A percentile compares a stretch with the other conserved stretches of the same genome.
Evolutionary conservation across 2,888 invertebrate genomes (phyloP).

Genomic region (Encarsia formosa): DNA sequence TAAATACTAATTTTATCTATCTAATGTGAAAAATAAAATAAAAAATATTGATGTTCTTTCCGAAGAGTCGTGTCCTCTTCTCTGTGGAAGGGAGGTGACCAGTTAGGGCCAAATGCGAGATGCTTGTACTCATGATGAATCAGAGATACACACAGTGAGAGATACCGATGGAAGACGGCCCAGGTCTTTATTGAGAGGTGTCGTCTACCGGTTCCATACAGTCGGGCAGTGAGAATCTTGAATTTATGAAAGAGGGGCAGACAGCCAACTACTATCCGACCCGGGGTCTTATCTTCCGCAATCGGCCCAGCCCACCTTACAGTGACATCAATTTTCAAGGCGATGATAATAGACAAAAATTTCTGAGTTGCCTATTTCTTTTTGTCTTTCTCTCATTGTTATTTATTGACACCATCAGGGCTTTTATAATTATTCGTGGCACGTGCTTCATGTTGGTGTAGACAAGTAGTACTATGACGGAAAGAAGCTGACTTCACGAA

Average conservation of each 20-base stretch:
- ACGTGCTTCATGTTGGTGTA: too few relatives aligned
- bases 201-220: constrained; percentile 42
- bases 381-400: constrained; percentile 1
- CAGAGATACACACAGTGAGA: constrained; percentile 28
- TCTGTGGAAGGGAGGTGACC: constrained; percentile 48
- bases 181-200: constrained; percentile 42
- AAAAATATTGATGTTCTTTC: constrained; percentile 51
- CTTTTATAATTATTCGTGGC: too few relatives aligned
- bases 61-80: constrained; percentile 53
- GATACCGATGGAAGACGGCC: constrained; percentile 40
- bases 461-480: too few relatives aligned
- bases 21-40: constrained; percentile 37
- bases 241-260: constrained; percentile 32
- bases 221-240: constrained; percentile 14
- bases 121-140: constrained; percentile 36
- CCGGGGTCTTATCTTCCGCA: constrained; percentile 16
- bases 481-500: too few relatives aligned
- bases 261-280: constrained; percentile 8
- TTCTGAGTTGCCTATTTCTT: not conserved
- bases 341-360: constrained; percentile 13
- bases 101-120: constrained; percentile 38
- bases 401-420: too few relatives aligned
- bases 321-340: constrained; percentile 31
- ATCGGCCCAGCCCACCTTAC: constrained; percentile 13
- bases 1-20: constrained; percentile 29